These are phyloP conservation scores for Dromococcyx pavoninus DNA, from an alignment of 2,797 vertebrate species.

Conservation along the genomic window DNA sequence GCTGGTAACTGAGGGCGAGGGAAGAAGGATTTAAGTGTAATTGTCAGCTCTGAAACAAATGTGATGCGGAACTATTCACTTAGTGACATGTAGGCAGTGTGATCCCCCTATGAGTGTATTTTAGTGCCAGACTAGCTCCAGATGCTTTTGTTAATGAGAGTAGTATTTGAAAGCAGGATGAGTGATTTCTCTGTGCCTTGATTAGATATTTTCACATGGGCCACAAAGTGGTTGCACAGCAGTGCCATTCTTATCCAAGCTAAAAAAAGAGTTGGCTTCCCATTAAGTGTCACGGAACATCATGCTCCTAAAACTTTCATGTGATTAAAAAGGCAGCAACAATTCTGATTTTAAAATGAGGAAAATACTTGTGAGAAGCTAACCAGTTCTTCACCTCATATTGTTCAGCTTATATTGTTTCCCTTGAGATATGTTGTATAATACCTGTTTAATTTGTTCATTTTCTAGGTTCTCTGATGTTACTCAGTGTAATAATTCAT, in stretches of 20 bases:
- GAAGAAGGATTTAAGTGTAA: background rate
- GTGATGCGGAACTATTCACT: background rate
- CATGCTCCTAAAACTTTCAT: background rate
- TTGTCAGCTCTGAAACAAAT: background rate
- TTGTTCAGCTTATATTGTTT: background rate
- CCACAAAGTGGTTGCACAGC: constrained; percentile 9
- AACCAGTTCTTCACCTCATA: background rate
- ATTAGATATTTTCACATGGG: constrained; percentile 17
- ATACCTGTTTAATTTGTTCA: background rate
- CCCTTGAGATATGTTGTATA: background rate
- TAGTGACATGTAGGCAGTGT: background rate
- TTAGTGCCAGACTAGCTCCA: constrained; percentile 43
- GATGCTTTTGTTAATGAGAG: constrained; percentile 42
- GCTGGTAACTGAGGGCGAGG: background rate
- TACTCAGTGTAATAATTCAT: background rate
- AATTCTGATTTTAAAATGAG: background rate
- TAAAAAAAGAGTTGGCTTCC: constrained; percentile 7
- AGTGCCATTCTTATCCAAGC: background rate
- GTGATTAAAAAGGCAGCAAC: background rate
- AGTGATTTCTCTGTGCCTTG: background rate
- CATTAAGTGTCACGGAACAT: background rate
- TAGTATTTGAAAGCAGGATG: background rate
- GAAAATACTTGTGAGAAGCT: background rate
- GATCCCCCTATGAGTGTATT: background rate
- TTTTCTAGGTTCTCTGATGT: background rate